Evolutionary conservation across 2,888 invertebrate species (phyloP).

Genomic region (Cephonodes hylas): DNA sequence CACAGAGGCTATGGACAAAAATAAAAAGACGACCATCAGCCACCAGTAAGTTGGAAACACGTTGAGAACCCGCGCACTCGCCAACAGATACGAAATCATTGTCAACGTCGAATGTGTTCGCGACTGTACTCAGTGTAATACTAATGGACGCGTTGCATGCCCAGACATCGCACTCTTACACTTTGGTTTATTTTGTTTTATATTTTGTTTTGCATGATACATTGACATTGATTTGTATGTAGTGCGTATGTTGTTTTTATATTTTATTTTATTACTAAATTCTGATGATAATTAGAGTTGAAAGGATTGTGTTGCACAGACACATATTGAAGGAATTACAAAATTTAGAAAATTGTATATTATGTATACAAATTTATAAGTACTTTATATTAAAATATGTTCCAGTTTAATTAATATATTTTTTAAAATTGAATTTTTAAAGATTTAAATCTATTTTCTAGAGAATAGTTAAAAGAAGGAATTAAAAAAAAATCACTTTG

Average conservation of each 20-base stretch:
- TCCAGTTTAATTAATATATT: background rate
- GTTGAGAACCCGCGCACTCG: conserved; percentile 21
- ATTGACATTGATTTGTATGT: conserved; percentile 10
- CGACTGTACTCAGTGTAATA: background rate
- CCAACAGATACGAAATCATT: conserved; percentile 30
- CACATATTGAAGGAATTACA: background rate
- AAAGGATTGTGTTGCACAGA: background rate
- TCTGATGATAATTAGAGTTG: background rate
- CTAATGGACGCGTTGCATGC: conserved; percentile 7
- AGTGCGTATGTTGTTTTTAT: conserved; percentile 15
- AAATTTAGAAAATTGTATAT: no score
- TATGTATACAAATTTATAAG: background rate
- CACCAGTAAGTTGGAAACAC: conserved; percentile 66
- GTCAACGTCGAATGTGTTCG: conserved; percentile 29
- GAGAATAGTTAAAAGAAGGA: no score
- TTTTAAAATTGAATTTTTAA: no score
- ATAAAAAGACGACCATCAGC: conserved; percentile 65
- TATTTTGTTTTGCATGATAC: conserved; percentile 12
- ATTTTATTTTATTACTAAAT: conserved; percentile 20
- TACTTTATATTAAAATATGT: background rate
- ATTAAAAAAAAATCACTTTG: no score
- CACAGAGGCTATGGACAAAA: conserved; percentile 86
- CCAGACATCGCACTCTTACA: conserved; percentile 18
- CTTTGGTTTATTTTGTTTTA: background rate
- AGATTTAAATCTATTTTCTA: no score